Evolutionary conservation across 2,797 vertebrate genomes (phyloP), one percentile per base, ranked within the genome.

Genomic region (Crocidura indochinensis): DNA sequence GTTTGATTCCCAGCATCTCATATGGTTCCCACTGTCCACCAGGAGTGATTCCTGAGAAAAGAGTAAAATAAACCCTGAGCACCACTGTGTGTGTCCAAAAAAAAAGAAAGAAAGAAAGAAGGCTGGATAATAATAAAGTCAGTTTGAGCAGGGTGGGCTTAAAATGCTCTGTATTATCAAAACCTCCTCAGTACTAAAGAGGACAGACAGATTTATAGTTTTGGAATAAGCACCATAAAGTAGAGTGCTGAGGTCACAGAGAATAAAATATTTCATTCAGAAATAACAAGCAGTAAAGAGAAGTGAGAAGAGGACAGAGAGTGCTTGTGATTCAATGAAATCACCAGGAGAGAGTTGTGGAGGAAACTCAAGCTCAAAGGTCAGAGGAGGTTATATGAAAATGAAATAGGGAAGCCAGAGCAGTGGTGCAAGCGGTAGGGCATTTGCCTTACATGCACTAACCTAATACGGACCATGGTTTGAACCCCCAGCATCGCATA

Each of bases 161-260:
- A 14, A 87, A 81, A 29, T 46, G 38, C 56, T 8, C 56, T 7
- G 19, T 29, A 76, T 68, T 19, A 4, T 0, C 90, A 31, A 79
- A 90, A 90, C 71, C 49, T 27, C 38, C 60, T 90, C 47, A 51
- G 53, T 26, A 64, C 60, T n/a, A 77, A 81, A 49, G 4, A 79
- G 65, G 64, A 71, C 67, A 80, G 12, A 72, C 31, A 72, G 31
- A 65, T 65, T 65, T 65, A 27, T 65, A 11, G 64, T 10, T 20
- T 26, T 8, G 9, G 64, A 27, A 27, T 65, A 26, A 65, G 24
- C 64, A 65, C 27, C 26, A 27, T 3, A 65, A 65, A 65, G 20
- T 4, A 27, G 24, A 22, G 64, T 26, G 27, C 11, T 10, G 27
- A 27, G 27, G 19, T 65, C 64, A 65, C 27, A 24, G 27, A 27